Conservation (phyloP, 2,797 vertebrate genomes). For the Apodemus agrarius region DNA sequence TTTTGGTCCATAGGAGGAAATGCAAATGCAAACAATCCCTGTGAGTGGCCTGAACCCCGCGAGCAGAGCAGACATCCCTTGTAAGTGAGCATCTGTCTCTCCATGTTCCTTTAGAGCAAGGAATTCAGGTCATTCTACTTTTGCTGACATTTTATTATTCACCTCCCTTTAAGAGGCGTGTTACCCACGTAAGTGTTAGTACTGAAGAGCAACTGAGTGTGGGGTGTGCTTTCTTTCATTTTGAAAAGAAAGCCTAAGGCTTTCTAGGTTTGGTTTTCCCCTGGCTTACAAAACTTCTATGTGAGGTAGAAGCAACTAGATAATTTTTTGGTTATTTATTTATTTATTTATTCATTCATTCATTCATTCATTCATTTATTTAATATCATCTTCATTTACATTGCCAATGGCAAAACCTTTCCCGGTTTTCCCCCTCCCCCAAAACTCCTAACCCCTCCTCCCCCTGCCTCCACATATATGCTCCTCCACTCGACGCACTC, state of each 20-base stretch:
- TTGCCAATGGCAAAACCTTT: too few relatives aligned
- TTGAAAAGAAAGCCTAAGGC: background rate
- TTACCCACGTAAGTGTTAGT: background rate
- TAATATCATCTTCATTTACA: too few relatives aligned
- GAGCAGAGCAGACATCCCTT: background rate
- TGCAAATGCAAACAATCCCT: background rate
- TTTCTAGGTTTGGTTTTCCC: background rate
- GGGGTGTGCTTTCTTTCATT: background rate
- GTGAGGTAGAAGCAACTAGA: background rate
- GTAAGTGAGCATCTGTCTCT: background rate
- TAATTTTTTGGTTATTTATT: too few relatives aligned
- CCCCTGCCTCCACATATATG: too few relatives aligned
- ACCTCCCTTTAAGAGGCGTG: background rate
- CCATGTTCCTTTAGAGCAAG: background rate
- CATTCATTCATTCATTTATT: too few relatives aligned
- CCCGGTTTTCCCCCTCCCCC: too few relatives aligned
- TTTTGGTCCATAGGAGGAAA: background rate
- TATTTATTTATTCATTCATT: too few relatives aligned
- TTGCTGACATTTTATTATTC: background rate
- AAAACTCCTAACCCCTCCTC: too few relatives aligned
- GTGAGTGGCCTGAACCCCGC: background rate
- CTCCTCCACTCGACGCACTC: too few relatives aligned
- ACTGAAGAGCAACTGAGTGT: background rate
- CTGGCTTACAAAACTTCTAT: background rate
- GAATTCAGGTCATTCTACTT: background rate